A percentile compares a stretch with the other conserved stretches of the same genome.
These are phyloP conservation scores for Pyrgus malvae DNA, from an alignment of 2,888 invertebrate genomes.

Conservation along the genomic window DNA sequence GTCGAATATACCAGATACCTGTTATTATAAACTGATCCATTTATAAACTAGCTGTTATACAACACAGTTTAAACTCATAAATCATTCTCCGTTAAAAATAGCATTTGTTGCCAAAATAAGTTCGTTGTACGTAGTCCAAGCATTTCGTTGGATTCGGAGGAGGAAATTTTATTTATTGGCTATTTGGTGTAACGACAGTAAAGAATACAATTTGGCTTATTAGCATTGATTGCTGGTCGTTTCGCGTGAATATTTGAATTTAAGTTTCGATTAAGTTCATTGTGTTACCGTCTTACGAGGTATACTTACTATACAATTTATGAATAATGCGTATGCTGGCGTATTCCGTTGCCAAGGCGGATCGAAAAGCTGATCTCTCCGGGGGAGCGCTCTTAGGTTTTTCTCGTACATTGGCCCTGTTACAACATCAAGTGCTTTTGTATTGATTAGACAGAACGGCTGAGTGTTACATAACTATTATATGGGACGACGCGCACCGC, in stretches of 20 bases:
- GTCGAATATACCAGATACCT: no score
- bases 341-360: constrained; percentile 43
- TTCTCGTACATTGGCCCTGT: constrained; percentile 66
- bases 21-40: no score
- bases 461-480: constrained; percentile 65
- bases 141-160: not conserved
- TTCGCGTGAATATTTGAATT: constrained; percentile 4
- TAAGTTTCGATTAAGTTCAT: constrained; percentile 1
- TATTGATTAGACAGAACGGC: constrained; percentile 76
- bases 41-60: no score
- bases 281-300: constrained; percentile 6
- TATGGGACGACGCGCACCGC: constrained; percentile 56
- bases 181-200: not conserved
- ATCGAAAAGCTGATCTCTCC: constrained; percentile 31
- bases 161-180: not conserved
- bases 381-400: constrained; percentile 49
- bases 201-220: constrained; percentile 7
- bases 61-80: no score
- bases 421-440: constrained; percentile 63
- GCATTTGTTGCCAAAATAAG: constrained; percentile 3
- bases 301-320: constrained; percentile 15
- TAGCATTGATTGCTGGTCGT: not conserved
- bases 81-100: not conserved
- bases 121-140: not conserved
- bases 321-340: constrained; percentile 42